phyloP scores from a whole-genome alignment of 2,888 invertebrate species.

The Chydorus sphaericus region DNA sequence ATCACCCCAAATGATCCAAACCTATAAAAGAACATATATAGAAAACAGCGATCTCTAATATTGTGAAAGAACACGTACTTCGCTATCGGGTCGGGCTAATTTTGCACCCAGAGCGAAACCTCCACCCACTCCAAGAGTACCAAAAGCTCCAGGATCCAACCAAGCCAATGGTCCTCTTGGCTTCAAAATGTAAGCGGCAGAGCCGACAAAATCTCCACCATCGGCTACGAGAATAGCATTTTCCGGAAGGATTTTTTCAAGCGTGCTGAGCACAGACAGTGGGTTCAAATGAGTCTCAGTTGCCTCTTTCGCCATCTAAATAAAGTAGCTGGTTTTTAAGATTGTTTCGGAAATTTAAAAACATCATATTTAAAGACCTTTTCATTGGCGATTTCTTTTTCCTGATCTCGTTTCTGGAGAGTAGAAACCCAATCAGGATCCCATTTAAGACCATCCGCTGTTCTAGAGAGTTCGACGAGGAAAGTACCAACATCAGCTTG shows the following conservation, averaged over 20 bases:
- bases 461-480: constrained; percentile 28
- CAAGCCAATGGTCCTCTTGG: constrained; percentile 36
- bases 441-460: constrained; percentile 22
- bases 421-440: constrained; percentile 32
- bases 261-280: constrained; percentile 33
- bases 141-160: constrained; percentile 45
- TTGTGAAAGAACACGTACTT: too few species aligned
- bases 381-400: constrained; percentile 32
- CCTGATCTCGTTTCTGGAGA: constrained; percentile 32
- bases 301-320: constrained; percentile 29
- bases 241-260: constrained; percentile 36
- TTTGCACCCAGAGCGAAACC: constrained; percentile 46
- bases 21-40: too few species aligned
- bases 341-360: background rate
- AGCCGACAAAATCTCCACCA: constrained; percentile 45
- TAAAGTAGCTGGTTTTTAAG: background rate
- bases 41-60: too few species aligned
- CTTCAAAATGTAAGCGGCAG: constrained; percentile 41
- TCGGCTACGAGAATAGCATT: constrained; percentile 42
- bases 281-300: constrained; percentile 38
- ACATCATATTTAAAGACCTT: constrained; percentile 23
- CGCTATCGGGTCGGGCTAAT: constrained; percentile 34
- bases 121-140: constrained; percentile 44
- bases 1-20: constrained; percentile 44
- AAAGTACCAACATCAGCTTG: constrained; percentile 38